A percentile compares a stretch with the other conserved stretches of the same genome.
Conservation (phyloP, 2,797 vertebrate species). For the Microcaecilia unicolor region DNA sequence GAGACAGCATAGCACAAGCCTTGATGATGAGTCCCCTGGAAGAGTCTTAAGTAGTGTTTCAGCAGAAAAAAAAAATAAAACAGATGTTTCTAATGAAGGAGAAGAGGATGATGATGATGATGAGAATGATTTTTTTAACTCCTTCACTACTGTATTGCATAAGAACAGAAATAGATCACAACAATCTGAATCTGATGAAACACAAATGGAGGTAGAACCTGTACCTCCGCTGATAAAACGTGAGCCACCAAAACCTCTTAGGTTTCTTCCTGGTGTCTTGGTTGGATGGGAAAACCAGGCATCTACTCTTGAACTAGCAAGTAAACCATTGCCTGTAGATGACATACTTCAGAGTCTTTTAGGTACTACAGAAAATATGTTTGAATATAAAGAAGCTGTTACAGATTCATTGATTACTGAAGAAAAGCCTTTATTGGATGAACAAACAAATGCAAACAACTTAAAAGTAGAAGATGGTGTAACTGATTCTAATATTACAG, state of each 20-base stretch:
- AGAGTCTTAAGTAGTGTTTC: slow-evolving; percentile 42
- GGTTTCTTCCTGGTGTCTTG: slow-evolving; percentile 92
- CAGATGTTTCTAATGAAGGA: slow-evolving; percentile 50
- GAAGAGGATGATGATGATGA: slow-evolving; percentile 58
- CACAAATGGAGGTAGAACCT: slow-evolving; percentile 51
- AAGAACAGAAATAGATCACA: slow-evolving; percentile 73
- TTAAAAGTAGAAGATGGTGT: slow-evolving; percentile 34
- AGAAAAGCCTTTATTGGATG: slow-evolving; percentile 51
- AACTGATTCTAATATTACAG: slow-evolving; percentile 45
- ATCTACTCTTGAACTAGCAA: slow-evolving; percentile 68
- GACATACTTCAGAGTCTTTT: slow-evolving; percentile 64
- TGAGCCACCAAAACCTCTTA: slow-evolving; percentile 76
- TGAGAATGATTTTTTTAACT: slow-evolving; percentile 78
- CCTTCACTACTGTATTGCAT: slow-evolving; percentile 63
- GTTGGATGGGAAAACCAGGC: slow-evolving; percentile 84
- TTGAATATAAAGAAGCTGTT: slow-evolving; percentile 42
- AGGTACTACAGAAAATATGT: slow-evolving; percentile 41
- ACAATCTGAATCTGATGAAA: slow-evolving; percentile 49
- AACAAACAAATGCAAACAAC: slow-evolving; percentile 10
- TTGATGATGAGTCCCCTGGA: slow-evolving; percentile 64
- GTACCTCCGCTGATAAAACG: slow-evolving; percentile 58
- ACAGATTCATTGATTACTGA: slow-evolving; percentile 23
- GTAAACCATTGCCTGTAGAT: slow-evolving; percentile 51
- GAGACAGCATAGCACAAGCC: slow-evolving; percentile 61
- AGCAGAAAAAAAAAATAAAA: slow-evolving; percentile 71